Evolutionary conservation across 2,797 vertebrate species (phyloP).

Genomic region (Coregonus sp.): DNA sequence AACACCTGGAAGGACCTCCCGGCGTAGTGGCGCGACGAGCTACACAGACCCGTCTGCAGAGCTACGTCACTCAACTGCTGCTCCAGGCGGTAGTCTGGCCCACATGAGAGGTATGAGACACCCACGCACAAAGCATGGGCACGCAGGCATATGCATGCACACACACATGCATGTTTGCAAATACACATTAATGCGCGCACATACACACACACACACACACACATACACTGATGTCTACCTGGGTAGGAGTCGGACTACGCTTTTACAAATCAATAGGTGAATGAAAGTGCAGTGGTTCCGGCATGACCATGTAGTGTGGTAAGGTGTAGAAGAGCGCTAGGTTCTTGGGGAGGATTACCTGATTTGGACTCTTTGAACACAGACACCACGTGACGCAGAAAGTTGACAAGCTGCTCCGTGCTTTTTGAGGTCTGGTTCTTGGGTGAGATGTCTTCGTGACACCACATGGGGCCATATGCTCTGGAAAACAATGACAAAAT

Average conservation of each 20-base stretch:
- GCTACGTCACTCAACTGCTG: constrained; percentile 92
- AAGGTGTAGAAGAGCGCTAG: neutral
- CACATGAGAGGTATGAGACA: neutral
- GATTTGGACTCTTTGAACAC: constrained; percentile 96
- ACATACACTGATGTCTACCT: too few relatives aligned
- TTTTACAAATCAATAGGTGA: neutral
- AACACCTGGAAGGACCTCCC: constrained; percentile 97
- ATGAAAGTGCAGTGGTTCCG: neutral
- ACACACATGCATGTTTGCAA: too few relatives aligned
- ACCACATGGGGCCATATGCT: constrained; percentile 93
- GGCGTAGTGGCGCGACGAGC: constrained; percentile 94
- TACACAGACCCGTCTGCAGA: constrained; percentile 92
- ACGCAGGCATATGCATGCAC: too few relatives aligned
- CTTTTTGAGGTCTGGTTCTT: constrained; percentile 96
- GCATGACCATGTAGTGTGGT: neutral
- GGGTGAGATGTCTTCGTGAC: constrained; percentile 96
- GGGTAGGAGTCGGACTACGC: neutral
- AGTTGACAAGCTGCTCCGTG: constrained; percentile 90
- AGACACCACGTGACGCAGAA: constrained; percentile 92
- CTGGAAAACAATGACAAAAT: constrained; percentile 55
- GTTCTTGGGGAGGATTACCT: constrained; percentile 74
- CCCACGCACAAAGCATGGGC: neutral
- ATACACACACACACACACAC: too few relatives aligned
- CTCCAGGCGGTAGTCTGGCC: constrained; percentile 86
- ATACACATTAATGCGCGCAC: too few relatives aligned